These are phyloP conservation scores for Microcebus lehilahytsara DNA, from an alignment of 2,113 vertebrate species.

Conservation along the genomic window DNA sequence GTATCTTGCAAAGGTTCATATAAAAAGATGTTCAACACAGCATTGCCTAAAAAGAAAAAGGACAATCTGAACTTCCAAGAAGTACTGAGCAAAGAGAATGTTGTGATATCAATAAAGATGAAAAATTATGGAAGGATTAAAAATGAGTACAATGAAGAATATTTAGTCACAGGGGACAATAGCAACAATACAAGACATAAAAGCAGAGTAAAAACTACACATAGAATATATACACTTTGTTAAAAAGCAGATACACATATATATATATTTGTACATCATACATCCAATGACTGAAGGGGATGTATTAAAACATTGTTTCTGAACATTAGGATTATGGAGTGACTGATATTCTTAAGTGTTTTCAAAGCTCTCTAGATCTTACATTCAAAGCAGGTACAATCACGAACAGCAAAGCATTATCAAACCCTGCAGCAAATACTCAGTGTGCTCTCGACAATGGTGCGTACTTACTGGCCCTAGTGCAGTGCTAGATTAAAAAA, in stretches of 20 bases:
- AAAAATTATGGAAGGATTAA: not conserved
- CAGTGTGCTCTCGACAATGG: not conserved
- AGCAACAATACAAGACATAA: not conserved
- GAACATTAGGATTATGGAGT: not conserved
- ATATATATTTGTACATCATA: not conserved
- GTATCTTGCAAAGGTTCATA: not conserved
- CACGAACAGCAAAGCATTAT: not conserved
- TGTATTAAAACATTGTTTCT: not conserved
- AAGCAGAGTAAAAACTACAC: not conserved
- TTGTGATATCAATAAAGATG: not conserved
- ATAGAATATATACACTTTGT: not conserved
- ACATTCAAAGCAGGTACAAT: not conserved
- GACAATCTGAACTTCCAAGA: not conserved
- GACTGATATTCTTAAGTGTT: not conserved
- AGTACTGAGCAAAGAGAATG: not conserved
- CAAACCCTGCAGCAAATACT: not conserved
- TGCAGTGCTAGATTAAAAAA: not conserved
- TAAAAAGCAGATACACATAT: not conserved
- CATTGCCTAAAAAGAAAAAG: slow-evolving; percentile 16
- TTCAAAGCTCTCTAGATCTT: not conserved
- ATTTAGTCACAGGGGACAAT: not conserved
- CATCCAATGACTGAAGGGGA: not conserved
- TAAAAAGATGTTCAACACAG: not conserved
- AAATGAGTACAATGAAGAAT: not conserved
- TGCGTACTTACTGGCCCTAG: not conserved